These are phyloP conservation scores for Leptobrachium ailaonicum DNA, from an alignment of 2,113 vertebrate species.

Conservation along the genomic window DNA sequence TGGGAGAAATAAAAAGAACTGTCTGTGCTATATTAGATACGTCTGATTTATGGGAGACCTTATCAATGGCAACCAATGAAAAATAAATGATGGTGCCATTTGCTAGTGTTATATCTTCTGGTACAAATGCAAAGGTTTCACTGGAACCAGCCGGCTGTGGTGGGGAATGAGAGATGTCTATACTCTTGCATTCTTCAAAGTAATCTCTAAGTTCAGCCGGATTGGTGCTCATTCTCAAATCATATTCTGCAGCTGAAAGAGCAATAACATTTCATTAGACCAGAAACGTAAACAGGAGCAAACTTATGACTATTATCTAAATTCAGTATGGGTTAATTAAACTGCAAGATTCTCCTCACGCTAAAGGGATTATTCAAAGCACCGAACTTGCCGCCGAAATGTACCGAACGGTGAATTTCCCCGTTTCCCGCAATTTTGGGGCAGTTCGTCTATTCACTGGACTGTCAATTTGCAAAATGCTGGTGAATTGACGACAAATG, in stretches of 20 bases:
- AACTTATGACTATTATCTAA: too few relatives aligned
- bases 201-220: constrained; percentile 54
- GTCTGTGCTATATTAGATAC: constrained; percentile 64
- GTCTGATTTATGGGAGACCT: constrained; percentile 49
- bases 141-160: constrained; percentile 56
- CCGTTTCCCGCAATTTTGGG: too few relatives aligned
- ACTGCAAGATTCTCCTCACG: too few relatives aligned
- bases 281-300: too few relatives aligned
- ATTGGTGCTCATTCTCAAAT: constrained; percentile 60
- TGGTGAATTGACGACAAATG: too few relatives aligned
- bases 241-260: constrained; percentile 63
- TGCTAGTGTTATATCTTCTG: constrained; percentile 37
- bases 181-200: constrained; percentile 53
- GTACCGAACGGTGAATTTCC: too few relatives aligned
- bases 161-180: constrained; percentile 54
- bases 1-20: constrained; percentile 38
- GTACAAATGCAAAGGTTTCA: constrained; percentile 50
- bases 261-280: too few relatives aligned
- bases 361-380: too few relatives aligned
- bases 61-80: constrained; percentile 57
- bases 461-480: too few relatives aligned
- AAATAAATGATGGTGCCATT: constrained; percentile 59
- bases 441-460: too few relatives aligned
- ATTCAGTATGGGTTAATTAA: too few relatives aligned
- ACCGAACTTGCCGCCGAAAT: too few relatives aligned